Evolutionary conservation across 2,113 vertebrate genomes (phyloP), one percentile per base, ranked within the genome.

Genomic region (Chloebia gouldiae): DNA sequence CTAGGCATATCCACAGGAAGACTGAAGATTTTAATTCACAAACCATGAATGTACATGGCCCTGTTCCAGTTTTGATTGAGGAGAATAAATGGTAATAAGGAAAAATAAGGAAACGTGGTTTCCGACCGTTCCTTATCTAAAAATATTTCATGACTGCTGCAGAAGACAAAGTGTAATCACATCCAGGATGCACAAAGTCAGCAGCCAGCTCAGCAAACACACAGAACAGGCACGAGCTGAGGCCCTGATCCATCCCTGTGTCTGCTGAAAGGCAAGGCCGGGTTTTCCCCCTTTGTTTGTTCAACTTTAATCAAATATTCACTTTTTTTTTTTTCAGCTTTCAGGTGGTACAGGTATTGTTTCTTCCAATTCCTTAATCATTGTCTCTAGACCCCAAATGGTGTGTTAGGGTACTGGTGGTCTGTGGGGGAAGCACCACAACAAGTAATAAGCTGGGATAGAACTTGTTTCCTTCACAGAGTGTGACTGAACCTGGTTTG

Each of bases 401-500:
- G 0, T 20, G 10, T 13, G 23, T 49, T 28, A 15, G 28, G 14
- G 10, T 15, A 2, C 18, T n/a, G 37, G 22, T 53, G 60, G 11
- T 25, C 47, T 21, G 9, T 28, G 15, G 42, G 45, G 37, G 30
- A 86, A 54, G 23, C 59, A 63, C 18, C 33, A 39, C 28, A 47
- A 69, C 9, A 65, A 80, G 20, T 3, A 12, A 31, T n/a, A 10
- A 23, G 1, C 6, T 35, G 42, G 14, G 51, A 24, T 11, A 7
- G 16, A 80, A 59, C 6, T 51, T 53, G 11, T 42, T 93, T 69
- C 47, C 42, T 47, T 50, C 27, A 31, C 9, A 1, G 27, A 44
- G 15, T 10, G 19, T 0, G 21, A 15, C 30, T 20, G 4, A 1
- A 1, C 8, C 2, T 10, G 31, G 11, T 28, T 22, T 65, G n/a